phyloP scores from a whole-genome alignment of 2,113 vertebrate species.

The Apaloderma vittatum region DNA sequence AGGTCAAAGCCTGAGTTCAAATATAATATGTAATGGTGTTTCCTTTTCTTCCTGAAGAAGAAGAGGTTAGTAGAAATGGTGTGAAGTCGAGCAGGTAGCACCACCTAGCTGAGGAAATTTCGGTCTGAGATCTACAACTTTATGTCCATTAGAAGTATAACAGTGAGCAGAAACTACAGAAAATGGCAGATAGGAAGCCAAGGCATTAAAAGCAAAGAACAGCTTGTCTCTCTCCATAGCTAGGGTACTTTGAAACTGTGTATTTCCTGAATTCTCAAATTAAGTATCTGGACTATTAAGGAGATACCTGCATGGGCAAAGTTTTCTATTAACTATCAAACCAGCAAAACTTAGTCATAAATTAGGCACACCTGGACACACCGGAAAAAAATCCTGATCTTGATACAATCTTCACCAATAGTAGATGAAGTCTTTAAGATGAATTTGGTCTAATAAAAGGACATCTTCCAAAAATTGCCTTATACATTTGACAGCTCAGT shows the following conservation, averaged over 20 bases:
- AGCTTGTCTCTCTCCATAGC: background rate
- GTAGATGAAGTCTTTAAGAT: background rate
- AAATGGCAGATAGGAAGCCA: background rate
- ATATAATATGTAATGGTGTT: background rate
- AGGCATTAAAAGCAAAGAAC: slow-evolving; percentile 5
- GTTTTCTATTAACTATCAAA: background rate
- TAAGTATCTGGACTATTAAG: background rate
- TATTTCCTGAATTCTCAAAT: background rate
- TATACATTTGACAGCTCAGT: background rate
- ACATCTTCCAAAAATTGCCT: background rate
- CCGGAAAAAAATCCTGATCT: background rate
- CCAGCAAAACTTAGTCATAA: background rate
- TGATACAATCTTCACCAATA: background rate
- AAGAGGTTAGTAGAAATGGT: background rate
- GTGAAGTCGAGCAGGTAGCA: background rate
- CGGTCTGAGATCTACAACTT: background rate
- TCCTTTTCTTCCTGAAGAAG: background rate
- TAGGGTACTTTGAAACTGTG: background rate
- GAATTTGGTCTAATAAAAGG: background rate
- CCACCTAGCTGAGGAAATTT: background rate
- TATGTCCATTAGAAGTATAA: background rate
- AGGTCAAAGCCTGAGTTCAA: slow-evolving; percentile 11
- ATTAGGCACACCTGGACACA: background rate
- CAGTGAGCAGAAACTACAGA: background rate
- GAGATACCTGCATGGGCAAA: background rate